These are phyloP conservation scores for Melangyna quadrimaculata DNA, from an alignment of 2,888 invertebrate genomes.

Conservation along the genomic window DNA sequence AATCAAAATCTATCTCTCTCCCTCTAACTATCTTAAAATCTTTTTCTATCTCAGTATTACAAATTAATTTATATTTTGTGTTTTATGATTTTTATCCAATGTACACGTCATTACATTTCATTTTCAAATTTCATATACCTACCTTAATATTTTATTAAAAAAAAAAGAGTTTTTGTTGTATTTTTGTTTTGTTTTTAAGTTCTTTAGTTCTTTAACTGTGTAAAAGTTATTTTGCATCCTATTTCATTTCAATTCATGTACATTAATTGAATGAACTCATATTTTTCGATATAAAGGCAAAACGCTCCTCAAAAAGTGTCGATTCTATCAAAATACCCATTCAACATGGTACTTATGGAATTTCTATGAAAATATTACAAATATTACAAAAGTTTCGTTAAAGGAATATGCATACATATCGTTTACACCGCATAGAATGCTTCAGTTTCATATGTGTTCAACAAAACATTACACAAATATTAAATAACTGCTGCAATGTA, in stretches of 20 bases:
- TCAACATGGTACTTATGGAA: slow-evolving; percentile 16
- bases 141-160: slow-evolving; percentile 4
- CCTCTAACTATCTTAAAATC: slow-evolving; percentile 51
- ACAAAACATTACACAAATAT: slow-evolving; percentile 5
- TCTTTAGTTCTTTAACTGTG: slow-evolving; percentile 47
- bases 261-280: slow-evolving; percentile 58
- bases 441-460: slow-evolving; percentile 50
- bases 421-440: slow-evolving; percentile 42
- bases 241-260: slow-evolving; percentile 63
- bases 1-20: slow-evolving; percentile 63
- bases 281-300: slow-evolving; percentile 20
- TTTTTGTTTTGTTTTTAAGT: slow-evolving; percentile 7
- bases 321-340: slow-evolving; percentile 10
- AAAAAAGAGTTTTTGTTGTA: background rate
- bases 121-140: slow-evolving; percentile 17
- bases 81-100: slow-evolving; percentile 25
- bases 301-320: background rate
- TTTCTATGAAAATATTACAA: slow-evolving; percentile 42
- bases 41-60: slow-evolving; percentile 52
- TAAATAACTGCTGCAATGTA: slow-evolving; percentile 36
- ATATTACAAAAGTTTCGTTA: slow-evolving; percentile 5
- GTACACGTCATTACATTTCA: slow-evolving; percentile 39
- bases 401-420: slow-evolving; percentile 30
- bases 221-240: slow-evolving; percentile 68
- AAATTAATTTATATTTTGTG: slow-evolving; percentile 41